These are phyloP conservation scores for Natator depressus DNA, from an alignment of 2,113 vertebrate genomes.

Conservation along the genomic window DNA sequence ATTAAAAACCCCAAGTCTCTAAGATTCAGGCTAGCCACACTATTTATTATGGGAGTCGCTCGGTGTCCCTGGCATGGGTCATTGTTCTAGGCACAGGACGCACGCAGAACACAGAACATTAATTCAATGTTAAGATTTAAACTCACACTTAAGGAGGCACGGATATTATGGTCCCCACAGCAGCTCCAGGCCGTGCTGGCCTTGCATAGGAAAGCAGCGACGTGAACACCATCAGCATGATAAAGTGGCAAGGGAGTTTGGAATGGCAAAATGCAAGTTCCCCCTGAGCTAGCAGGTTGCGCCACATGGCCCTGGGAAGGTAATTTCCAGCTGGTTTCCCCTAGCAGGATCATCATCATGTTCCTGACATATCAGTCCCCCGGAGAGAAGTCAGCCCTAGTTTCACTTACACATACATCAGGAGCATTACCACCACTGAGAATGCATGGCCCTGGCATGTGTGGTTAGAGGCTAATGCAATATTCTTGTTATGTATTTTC, in stretches of 20 bases:
- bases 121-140: not conserved
- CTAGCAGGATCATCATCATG: not conserved
- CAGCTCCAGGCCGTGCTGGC: not conserved
- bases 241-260: not conserved
- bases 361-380: not conserved
- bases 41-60: too few relatives aligned
- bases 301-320: not conserved
- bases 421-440: not conserved
- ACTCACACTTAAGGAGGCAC: not conserved
- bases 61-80: too few relatives aligned
- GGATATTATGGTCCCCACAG: not conserved
- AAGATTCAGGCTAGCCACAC: not conserved
- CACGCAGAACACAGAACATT: too few relatives aligned
- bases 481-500: not conserved
- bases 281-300: not conserved
- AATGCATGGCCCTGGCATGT: not conserved
- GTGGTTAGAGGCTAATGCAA: not conserved
- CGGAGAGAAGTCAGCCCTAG: not conserved
- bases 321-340: not conserved
- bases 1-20: not conserved
- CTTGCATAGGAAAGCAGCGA: not conserved
- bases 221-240: not conserved
- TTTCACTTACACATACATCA: not conserved
- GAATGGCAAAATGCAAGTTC: not conserved
- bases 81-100: not conserved